phyloP scores from a whole-genome alignment of 2,888 invertebrate genomes.

The Alviniconcha strummeri region DNA sequence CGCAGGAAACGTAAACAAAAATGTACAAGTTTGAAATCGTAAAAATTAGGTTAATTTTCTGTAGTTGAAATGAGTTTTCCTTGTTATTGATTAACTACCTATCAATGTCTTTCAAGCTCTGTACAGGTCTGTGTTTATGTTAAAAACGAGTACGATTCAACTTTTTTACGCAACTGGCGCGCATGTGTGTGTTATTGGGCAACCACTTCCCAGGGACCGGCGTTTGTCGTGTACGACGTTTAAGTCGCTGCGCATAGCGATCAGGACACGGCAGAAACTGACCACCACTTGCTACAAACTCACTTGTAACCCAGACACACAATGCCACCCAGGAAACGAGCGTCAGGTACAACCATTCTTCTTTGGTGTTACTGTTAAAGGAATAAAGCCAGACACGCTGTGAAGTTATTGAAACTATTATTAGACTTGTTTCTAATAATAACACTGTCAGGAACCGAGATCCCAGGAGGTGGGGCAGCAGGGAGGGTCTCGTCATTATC shows the following conservation, averaged over 20 bases:
- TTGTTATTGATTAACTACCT: too few species aligned
- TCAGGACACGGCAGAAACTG: neutral
- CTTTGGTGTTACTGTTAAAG: neutral
- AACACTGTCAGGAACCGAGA: too few species aligned
- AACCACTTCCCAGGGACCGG: neutral
- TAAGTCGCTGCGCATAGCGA: neutral
- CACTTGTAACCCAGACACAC: neutral
- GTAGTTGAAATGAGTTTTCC: too few species aligned
- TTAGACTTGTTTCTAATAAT: too few species aligned
- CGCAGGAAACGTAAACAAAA: neutral
- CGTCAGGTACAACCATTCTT: constrained; percentile 14
- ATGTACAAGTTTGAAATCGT: neutral
- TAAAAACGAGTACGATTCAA: neutral
- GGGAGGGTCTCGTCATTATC: too few species aligned
- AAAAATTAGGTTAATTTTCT: neutral
- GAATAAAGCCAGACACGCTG: too few species aligned
- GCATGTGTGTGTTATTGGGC: constrained; percentile 17
- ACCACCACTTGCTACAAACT: too few species aligned
- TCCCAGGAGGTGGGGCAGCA: too few species aligned
- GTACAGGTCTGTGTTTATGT: too few species aligned
- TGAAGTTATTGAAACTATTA: too few species aligned
- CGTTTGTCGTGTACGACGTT: too few species aligned
- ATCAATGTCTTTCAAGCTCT: too few species aligned
- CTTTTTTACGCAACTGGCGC: constrained; percentile 30
- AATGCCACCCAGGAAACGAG: constrained; percentile 23